Conservation (phyloP, 2,888 invertebrate genomes). For the Tinea trinotella region DNA sequence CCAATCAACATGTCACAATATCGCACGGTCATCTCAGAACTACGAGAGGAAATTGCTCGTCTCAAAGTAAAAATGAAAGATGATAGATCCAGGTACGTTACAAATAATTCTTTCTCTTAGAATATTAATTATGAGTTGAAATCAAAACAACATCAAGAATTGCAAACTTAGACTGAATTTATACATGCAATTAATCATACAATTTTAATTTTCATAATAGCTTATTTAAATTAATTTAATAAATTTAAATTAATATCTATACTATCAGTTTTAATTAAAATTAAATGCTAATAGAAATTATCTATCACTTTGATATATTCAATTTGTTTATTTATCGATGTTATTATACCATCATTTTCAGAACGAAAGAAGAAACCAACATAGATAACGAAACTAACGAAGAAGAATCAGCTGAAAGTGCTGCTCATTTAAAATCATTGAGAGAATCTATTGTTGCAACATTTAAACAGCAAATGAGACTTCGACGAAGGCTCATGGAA, state of each 20-base stretch:
- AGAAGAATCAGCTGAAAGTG: constrained; percentile 43
- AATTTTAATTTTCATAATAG: too few species aligned
- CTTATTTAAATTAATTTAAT: too few species aligned
- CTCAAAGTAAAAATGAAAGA: constrained; percentile 86
- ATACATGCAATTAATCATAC: neutral
- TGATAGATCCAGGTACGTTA: constrained; percentile 7
- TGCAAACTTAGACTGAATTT: too few species aligned
- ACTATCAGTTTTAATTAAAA: neutral
- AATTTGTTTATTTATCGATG: too few species aligned
- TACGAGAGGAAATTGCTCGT: constrained; percentile 87
- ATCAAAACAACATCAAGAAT: too few species aligned
- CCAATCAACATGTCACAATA: constrained; percentile 89
- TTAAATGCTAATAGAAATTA: too few species aligned
- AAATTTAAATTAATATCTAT: neutral
- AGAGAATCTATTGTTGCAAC: constrained; percentile 90
- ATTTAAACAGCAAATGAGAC: constrained; percentile 94
- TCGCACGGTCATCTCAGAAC: constrained; percentile 83
- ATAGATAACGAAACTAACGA: constrained; percentile 32
- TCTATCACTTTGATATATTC: neutral
- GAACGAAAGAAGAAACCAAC: constrained; percentile 52
- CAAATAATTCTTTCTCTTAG: too few species aligned
- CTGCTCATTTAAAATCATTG: constrained; percentile 74
- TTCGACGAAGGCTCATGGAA: constrained; percentile 84
- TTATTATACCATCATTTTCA: too few species aligned
- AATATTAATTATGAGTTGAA: too few species aligned